A percentile compares a stretch with the other conserved stretches of the same genome.
Conservation (phyloP, 2,888 invertebrate species). For the Plagodis dolabraria region DNA sequence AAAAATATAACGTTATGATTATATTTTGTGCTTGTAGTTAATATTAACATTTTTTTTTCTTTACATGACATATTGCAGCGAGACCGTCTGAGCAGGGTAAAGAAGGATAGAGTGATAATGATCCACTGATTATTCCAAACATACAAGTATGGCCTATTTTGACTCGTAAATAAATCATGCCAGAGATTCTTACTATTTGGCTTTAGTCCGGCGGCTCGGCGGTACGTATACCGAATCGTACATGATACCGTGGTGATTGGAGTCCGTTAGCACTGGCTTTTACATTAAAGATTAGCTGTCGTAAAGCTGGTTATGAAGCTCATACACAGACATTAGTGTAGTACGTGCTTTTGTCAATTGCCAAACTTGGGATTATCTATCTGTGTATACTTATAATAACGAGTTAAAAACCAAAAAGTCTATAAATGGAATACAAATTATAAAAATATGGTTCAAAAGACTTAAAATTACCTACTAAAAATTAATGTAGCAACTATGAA, state of each 20-base stretch:
- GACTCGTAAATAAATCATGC: slow-evolving; percentile 1
- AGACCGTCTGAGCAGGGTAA: neutral
- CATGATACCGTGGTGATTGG: slow-evolving; percentile 20
- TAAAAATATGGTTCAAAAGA: too few relatives aligned
- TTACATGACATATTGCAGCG: neutral
- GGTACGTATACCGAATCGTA: slow-evolving; percentile 9
- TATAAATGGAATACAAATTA: too few relatives aligned
- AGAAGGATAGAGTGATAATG: neutral
- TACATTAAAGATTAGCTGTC: neutral
- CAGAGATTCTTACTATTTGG: slow-evolving; percentile 14
- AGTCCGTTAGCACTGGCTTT: slow-evolving; percentile 9
- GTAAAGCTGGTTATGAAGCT: neutral
- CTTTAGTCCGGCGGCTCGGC: slow-evolving; percentile 5
- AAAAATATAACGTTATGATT: too few relatives aligned
- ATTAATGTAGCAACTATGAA: too few relatives aligned
- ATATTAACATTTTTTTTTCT: too few relatives aligned
- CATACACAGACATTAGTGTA: neutral
- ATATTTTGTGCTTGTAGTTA: too few relatives aligned
- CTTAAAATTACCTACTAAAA: too few relatives aligned
- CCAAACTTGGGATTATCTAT: too few relatives aligned
- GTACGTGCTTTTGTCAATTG: too few relatives aligned
- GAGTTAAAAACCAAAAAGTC: too few relatives aligned
- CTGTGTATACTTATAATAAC: too few relatives aligned
- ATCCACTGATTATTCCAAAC: neutral
- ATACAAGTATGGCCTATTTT: neutral